Base-by-base conservation (phyloP, 1,140 invertebrate genomes). In the Heliconius hermathena region DNA sequence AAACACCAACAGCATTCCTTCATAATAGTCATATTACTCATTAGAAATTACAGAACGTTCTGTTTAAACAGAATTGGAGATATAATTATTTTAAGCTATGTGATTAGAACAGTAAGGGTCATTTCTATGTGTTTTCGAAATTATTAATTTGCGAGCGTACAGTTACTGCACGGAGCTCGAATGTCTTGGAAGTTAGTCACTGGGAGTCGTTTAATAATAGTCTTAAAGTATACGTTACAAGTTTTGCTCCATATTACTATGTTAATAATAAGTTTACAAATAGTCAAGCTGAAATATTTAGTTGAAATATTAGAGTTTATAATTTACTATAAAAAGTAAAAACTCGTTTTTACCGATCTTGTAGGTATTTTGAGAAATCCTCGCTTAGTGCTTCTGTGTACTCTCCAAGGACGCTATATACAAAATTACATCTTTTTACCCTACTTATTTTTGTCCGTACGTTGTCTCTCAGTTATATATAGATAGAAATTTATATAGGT, bases 131-230 rank as follows among this genome's bases (percentile, higher is more conserved):
- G 60, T 11, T 66, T 66, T 26, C 1, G 60, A 66, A 66, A 66
- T 13, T 66, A 66, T 66, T 66, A 66, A 66, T 66, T 66, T 66
- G 60, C 22, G 1, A n/a, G 26, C 26, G 13, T 29, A 66, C 11
- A 6, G 60, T 66, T 66, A 66, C 60, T 29, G 60, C 22, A 66
- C 26, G 26, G 26, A 66, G 60, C 60, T 66, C 60, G 29, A 66
- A 66, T 66, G 60, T 66, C 60, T 66, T 29, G 60, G 60, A 66
- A 66, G 22, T 66, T 66, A 66, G 60, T 66, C 26, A 66, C 22
- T 66, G 60, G 60, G 60, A 66, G 60, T 52, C 60, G 60, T 13
- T 66, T 66, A 66, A 66, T 66, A 66, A 66, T 66, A 66, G 60
- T 66, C 3, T 66, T 13, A 66, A 0, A 26, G 22, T 26, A 66